Conservation (phyloP, 1,140 invertebrate genomes). For the Drosophila baimaii region DNA sequence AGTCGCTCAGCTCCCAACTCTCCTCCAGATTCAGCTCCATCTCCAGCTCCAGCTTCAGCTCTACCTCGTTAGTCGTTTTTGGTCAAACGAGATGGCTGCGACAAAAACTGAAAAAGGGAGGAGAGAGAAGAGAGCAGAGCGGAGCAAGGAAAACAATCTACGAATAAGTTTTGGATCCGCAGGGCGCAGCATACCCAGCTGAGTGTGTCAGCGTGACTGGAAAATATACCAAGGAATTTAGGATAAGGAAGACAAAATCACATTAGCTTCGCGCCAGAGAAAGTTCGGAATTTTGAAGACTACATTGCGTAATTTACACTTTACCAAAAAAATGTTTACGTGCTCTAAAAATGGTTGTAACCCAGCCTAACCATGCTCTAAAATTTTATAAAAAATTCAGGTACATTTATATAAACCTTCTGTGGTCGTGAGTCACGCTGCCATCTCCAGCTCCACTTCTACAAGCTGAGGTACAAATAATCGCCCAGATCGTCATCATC, state of each 20-base stretch:
- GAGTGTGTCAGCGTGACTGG: constrained; percentile 15
- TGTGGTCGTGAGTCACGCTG: constrained; percentile 27
- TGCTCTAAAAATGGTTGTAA: too few relatives aligned
- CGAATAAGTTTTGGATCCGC: constrained; percentile 54
- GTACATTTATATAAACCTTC: too few relatives aligned
- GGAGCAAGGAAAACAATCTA: constrained; percentile 40
- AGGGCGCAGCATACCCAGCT: constrained; percentile 54
- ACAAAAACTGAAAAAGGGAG: constrained; percentile 60
- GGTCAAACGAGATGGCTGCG: constrained; percentile 77
- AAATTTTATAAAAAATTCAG: not conserved
- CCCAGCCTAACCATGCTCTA: too few relatives aligned
- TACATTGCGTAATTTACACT: too few relatives aligned
- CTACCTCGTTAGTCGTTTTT: constrained; percentile 80
- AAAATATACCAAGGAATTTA: not conserved
- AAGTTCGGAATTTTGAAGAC: too few relatives aligned
- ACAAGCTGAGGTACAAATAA: constrained; percentile 68
- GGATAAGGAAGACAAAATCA: not conserved
- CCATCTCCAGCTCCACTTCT: constrained; percentile 23
- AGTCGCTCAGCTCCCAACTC: constrained; percentile 60
- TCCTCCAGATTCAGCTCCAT: constrained; percentile 4
- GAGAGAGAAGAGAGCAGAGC: constrained; percentile 20
- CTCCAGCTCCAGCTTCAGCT: constrained; percentile 28
- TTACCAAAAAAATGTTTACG: too few relatives aligned
- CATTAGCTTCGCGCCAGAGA: not conserved
- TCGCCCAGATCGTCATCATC: constrained; percentile 68